Evolutionary conservation across 2,797 vertebrate genomes (phyloP).

Genomic region (Gallirallus australis): DNA sequence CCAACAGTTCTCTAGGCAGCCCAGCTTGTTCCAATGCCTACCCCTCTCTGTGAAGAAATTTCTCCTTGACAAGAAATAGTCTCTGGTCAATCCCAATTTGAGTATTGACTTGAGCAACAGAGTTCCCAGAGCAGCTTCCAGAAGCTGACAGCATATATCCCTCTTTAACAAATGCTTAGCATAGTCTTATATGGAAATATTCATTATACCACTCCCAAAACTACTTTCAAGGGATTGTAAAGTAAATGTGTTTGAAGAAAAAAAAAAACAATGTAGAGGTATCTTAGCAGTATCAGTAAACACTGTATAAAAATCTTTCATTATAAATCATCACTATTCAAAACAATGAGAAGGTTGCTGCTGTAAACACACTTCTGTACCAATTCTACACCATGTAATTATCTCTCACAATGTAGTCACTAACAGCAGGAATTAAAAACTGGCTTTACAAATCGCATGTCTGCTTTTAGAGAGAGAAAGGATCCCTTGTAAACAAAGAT

Average conservation of each 20-base stretch:
- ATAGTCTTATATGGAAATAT: neutral
- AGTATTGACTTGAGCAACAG: neutral
- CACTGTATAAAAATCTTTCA: neutral
- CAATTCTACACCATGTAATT: slow-evolving; percentile 39
- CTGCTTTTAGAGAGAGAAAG: slow-evolving; percentile 28
- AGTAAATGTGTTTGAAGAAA: neutral
- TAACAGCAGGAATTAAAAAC: slow-evolving; percentile 38
- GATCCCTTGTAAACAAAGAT: slow-evolving; percentile 11
- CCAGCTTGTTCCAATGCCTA: no score
- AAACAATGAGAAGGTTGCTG: slow-evolving; percentile 37
- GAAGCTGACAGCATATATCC: neutral
- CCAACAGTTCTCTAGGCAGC: no score
- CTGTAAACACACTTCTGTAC: slow-evolving; percentile 46
- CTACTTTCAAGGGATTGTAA: neutral
- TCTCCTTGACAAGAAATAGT: neutral
- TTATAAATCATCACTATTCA: slow-evolving; percentile 21
- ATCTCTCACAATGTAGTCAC: slow-evolving; percentile 10
- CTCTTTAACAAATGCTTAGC: neutral
- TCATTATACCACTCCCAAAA: neutral
- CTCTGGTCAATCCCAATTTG: neutral
- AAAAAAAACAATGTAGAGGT: neutral
- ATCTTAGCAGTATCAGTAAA: neutral
- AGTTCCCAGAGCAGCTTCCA: neutral
- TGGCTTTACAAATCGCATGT: slow-evolving; percentile 14
- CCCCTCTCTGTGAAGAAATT: no score